Conservation (phyloP, 1,140 invertebrate genomes). For the Mylabris phalerata region DNA sequence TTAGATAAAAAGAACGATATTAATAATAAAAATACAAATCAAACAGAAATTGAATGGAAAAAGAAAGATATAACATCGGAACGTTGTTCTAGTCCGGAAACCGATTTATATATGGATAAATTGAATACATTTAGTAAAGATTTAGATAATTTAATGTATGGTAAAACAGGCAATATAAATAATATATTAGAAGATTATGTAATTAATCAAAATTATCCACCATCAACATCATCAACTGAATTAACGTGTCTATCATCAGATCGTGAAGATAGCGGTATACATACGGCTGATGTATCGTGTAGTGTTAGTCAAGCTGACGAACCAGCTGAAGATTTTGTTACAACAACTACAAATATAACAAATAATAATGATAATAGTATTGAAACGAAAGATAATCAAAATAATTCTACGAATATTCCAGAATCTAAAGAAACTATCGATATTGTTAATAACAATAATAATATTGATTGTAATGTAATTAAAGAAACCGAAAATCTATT, state of each 20-base stretch:
- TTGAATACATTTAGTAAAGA: conserved; percentile 34
- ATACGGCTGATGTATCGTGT: conserved; percentile 70
- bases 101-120: conserved; percentile 35
- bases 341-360: conserved; percentile 16
- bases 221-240: conserved; percentile 48
- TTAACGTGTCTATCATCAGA: conserved; percentile 55
- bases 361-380: conserved; percentile 23
- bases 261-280: conserved; percentile 74
- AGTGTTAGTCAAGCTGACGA: conserved; percentile 67
- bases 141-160: conserved; percentile 31
- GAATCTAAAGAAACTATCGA: neutral
- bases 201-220: conserved; percentile 43
- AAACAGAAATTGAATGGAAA: conserved; percentile 16
- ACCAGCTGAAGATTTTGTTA: conserved; percentile 45
- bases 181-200: conserved; percentile 40
- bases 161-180: conserved; percentile 40
- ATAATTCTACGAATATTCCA: neutral
- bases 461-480: neutral
- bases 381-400: conserved; percentile 8
- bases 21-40: conserved; percentile 21
- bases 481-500: conserved; percentile 7
- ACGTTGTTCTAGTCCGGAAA: conserved; percentile 33
- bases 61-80: conserved; percentile 26
- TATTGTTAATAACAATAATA: neutral
- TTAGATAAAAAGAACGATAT: conserved; percentile 27